phyloP scores from a whole-genome alignment of 2,113 vertebrate species.

The Micronisus gabar region DNA sequence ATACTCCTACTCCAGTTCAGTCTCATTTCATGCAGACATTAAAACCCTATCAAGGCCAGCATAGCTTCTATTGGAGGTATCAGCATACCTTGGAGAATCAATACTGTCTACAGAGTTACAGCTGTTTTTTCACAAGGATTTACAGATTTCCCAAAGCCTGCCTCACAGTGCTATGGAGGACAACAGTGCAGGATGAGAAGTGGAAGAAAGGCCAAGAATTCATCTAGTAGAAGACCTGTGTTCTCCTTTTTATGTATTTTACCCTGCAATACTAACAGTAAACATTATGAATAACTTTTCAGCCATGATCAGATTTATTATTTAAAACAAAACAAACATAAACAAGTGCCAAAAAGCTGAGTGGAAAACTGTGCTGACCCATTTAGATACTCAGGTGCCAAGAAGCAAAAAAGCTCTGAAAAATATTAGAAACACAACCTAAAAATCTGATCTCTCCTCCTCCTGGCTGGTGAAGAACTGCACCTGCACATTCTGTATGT shows the following conservation, averaged over 20 bases:
- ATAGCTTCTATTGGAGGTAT: rapidly evolving
- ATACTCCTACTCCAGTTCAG: not conserved
- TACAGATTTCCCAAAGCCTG: not conserved
- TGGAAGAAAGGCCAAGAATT: not conserved
- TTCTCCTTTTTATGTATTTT: not conserved
- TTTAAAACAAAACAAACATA: not conserved
- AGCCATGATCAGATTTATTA: not conserved
- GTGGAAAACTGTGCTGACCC: not conserved
- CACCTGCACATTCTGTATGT: not conserved
- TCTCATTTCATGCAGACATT: not conserved
- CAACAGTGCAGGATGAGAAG: not conserved
- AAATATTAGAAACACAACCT: not conserved
- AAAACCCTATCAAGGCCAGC: not conserved
- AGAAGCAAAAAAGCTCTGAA: not conserved
- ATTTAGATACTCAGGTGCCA: not conserved
- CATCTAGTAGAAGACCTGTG: not conserved
- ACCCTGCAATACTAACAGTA: not conserved
- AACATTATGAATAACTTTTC: not conserved
- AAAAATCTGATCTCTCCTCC: not conserved
- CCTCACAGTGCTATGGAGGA: not conserved
- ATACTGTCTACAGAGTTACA: not conserved
- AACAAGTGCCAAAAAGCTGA: not conserved
- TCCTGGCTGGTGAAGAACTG: not conserved
- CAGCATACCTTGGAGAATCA: not conserved
- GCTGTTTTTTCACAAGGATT: not conserved